These are phyloP conservation scores for Coluber constrictor DNA, from an alignment of 2,797 vertebrate species.

Conservation along the genomic window DNA sequence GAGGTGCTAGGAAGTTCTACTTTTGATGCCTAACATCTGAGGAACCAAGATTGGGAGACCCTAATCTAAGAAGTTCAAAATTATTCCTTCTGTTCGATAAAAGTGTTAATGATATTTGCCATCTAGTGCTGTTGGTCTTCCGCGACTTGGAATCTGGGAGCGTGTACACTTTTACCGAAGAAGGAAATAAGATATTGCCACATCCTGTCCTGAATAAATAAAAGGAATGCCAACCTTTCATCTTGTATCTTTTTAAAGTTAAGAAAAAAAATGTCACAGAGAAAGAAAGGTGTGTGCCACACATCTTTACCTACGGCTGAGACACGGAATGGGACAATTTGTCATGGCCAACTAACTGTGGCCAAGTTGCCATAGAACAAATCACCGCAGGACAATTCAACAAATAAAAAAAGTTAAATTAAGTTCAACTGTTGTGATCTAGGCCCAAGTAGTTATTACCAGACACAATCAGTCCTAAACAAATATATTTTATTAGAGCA, in stretches of 20 bases:
- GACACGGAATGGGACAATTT: no score
- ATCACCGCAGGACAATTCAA: no score
- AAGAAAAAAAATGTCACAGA: background rate
- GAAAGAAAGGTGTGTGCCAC: background rate
- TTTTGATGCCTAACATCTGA: background rate
- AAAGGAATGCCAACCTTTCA: background rate
- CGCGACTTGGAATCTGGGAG: background rate
- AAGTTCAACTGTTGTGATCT: no score
- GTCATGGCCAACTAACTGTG: no score
- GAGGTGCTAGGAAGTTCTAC: background rate
- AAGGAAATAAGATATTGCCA: background rate
- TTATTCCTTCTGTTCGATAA: background rate
- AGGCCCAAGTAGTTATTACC: no score
- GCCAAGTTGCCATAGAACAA: no score
- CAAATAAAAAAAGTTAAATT: no score
- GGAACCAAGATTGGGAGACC: background rate
- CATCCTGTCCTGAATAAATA: background rate
- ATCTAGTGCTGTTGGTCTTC: background rate
- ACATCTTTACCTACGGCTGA: background rate
- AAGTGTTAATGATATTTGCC: background rate
- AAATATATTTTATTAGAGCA: no score
- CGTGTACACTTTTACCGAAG: background rate
- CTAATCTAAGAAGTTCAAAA: background rate
- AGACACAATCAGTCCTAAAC: no score
- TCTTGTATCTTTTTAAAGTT: background rate